phyloP scores from a whole-genome alignment of 2,797 vertebrate genomes.

The Avahi laniger region DNA sequence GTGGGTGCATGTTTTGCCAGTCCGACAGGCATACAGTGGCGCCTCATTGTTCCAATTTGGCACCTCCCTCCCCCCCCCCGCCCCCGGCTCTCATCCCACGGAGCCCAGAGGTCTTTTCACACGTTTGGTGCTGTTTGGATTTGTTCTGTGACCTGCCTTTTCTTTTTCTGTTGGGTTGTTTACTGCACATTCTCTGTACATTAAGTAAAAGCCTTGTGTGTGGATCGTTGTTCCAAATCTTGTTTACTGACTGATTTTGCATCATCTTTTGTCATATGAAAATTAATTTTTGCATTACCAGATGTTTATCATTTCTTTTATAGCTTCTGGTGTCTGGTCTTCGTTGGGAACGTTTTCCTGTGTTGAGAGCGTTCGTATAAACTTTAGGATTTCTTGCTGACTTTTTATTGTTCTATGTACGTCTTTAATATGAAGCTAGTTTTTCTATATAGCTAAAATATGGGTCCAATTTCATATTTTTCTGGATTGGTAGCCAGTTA shows the following conservation, averaged over 20 bases:
- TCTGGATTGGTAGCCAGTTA: background rate
- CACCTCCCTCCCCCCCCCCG: background rate
- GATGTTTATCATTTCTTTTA: background rate
- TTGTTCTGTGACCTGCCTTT: background rate
- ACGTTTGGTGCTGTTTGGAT: background rate
- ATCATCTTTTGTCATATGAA: background rate
- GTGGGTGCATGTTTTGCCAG: no score
- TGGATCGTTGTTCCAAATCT: background rate
- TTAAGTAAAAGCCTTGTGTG: background rate
- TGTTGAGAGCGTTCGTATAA: background rate
- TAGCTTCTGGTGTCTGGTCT: background rate
- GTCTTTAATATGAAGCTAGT: background rate
- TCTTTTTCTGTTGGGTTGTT: no score
- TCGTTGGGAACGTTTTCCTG: background rate
- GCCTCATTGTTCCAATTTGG: background rate
- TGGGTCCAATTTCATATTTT: background rate
- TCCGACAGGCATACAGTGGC: accelerated
- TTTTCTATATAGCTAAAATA: background rate
- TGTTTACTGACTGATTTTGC: background rate
- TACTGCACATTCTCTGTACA: background rate
- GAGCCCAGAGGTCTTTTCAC: accelerated
- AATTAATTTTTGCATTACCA: background rate
- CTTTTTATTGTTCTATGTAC: background rate
- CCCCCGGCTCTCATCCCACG: accelerated
- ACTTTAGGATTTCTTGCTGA: background rate